Evolutionary conservation across 2,113 vertebrate species (phyloP), one percentile per base, ranked within the genome.

Genomic region (Myotis yumanensis): DNA sequence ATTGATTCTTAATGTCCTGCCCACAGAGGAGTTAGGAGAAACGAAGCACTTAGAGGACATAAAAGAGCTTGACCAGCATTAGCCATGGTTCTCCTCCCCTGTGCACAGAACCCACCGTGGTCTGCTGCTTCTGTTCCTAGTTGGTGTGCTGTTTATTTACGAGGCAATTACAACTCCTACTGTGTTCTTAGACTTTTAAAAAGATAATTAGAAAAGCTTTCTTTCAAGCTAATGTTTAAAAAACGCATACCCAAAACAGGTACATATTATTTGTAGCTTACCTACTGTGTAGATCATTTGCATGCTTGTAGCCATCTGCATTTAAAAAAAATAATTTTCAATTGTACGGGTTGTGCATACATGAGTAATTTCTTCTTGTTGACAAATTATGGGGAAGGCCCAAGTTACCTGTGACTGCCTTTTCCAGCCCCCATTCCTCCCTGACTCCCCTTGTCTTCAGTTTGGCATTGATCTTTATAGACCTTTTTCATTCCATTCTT

Each of bases 291-390:
- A 72, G 68, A 83, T 73, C 79, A 68, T 92, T 80, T 95, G 40
- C 18, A 76, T 76, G 32, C 43, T 48, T 46, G 40, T 11, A 48
- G 16, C 62, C 2, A 52, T 54, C 17, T 91, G 4, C 6, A n/a
- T 48, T 81, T 89, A 85, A 77, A 37, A 59, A 64, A 94, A 75
- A n/a, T 81, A 22, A 62, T 85, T 87, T 93, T 90, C 37, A 88
- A 0, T 64, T 46, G 11, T 35, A 57, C 4, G 32, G 30, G 22
- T 81, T 68, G 71, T n/a, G 37, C 28, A 46, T 69, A 51, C 10
- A 46, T 12, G 11, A 87, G 28, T 84, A 6, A 32, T 73, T 77
- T 96, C 46, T 82, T 54, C 51, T 83, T 64, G 15, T 32, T 48
- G 68, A 91, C 69, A 83, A 17, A 5, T 68, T 12, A 75, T 15